These are phyloP conservation scores for Drosophila azteca DNA, from an alignment of 1,140 invertebrate species.

Conservation along the genomic window DNA sequence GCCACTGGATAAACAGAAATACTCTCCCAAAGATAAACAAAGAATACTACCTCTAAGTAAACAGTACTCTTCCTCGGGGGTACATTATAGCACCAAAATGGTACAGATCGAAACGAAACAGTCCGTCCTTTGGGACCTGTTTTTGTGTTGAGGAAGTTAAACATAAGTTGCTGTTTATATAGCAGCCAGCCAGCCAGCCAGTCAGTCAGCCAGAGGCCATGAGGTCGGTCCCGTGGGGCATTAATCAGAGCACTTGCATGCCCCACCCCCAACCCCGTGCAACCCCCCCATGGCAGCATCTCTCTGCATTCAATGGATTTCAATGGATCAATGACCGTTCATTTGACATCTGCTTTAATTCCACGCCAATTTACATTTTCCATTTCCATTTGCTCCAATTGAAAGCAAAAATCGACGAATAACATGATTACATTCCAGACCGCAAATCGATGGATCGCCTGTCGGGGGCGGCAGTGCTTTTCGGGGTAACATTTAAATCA, in stretches of 20 bases:
- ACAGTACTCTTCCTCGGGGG: constrained; percentile 13
- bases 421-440: constrained; percentile 40
- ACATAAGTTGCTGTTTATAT: constrained; percentile 59
- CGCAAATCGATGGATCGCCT: constrained; percentile 46
- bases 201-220: constrained; percentile 26
- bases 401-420: constrained; percentile 54
- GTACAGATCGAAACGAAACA: constrained; percentile 16
- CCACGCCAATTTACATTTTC: constrained; percentile 32
- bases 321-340: constrained; percentile 64
- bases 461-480: background rate
- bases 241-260: constrained; percentile 62
- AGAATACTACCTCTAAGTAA: constrained; percentile 20
- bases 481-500: constrained; percentile 52
- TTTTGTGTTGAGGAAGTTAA: constrained; percentile 29
- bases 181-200: background rate
- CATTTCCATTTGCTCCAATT: constrained; percentile 7
- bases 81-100: constrained; percentile 1
- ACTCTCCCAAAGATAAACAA: constrained; percentile 55
- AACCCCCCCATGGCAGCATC: too few relatives aligned
- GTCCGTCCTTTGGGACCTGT: constrained; percentile 45
- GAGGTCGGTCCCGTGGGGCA: constrained; percentile 30
- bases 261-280: background rate
- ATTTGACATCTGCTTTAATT: constrained; percentile 71
- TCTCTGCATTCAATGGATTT: too few relatives aligned
- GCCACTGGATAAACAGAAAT: constrained; percentile 54